Base-by-base conservation (phyloP, 1,140 invertebrate genomes). In the Nomia melanderi region DNA sequence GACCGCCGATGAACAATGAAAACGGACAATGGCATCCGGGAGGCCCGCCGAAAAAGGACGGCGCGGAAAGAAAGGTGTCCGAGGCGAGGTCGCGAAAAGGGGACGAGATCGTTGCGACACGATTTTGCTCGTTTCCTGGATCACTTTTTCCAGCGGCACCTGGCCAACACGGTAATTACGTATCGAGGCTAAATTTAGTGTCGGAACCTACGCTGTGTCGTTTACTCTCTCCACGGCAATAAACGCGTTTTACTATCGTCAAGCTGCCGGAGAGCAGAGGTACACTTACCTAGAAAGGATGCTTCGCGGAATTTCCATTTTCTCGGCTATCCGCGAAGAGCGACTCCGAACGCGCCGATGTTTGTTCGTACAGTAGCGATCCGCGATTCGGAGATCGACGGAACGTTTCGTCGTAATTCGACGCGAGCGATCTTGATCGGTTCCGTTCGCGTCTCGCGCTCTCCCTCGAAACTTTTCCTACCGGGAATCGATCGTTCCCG, bases 221-320 rank as follows among this genome's bases (percentile, higher is more conserved):
- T 76, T 83, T 79, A 83, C 82, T 83, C 81, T 83, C 81, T 64
- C 62, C 71, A 50, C 41, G 50, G 41, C 23, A 63, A 76, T 83
- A 83, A 83, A 83, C 65, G 81, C 41, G 63, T 56, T 82, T 83
- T 79, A 82, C 81, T 82, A 72, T 72, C 71, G 53, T 39, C 64
- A 54, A 7, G 36, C 47, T 57, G 36, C 54, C 56, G 41, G 54
- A 17, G 54, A 17, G 27, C 29, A 29, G 44, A 83, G 77, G 81
- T 83, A 83, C 62, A 82, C 81, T 83, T 83, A 83, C 82, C 82
- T 83, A 83, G 82, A 83, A 83, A 76, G 79, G 60, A 83, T 72
- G 70, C 23, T 71, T 54, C 54, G 36, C 62, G 53, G 76, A 78
- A 84, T 84, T 84, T 84, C 73, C 73, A 84, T 83, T 84, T 84